phyloP scores from a whole-genome alignment of 35 echinoderm and acorn worm species.

The Stichopus chloronotus region DNA sequence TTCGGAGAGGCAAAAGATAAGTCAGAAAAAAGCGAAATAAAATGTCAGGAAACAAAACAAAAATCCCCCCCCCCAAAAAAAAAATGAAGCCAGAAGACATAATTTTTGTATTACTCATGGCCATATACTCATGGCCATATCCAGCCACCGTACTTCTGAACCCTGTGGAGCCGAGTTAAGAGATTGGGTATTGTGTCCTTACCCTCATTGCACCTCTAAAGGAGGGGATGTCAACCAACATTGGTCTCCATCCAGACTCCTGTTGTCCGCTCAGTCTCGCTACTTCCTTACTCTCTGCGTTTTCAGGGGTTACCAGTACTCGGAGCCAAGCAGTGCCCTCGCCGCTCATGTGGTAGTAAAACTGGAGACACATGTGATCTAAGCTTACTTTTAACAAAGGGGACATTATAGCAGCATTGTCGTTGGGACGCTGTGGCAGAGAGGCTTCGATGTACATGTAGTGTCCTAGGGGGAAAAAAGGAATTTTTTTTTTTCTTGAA shows the following conservation, averaged over 20 bases:
- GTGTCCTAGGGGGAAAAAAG: conserved; percentile 50
- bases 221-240: conserved; percentile 21
- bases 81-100: not conserved
- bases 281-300: conserved; percentile 6
- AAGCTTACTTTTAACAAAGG: conserved; percentile 27
- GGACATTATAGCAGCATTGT: conserved; percentile 58
- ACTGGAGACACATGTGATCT: conserved; percentile 68
- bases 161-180: not conserved
- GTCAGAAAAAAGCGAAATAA: too few relatives aligned
- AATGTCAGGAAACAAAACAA: too few relatives aligned
- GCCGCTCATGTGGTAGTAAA: conserved; percentile 92
- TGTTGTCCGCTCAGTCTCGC: conserved; percentile 28
- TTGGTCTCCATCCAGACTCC: conserved; percentile 32
- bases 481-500: not conserved
- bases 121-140: not conserved
- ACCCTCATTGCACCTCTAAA: conserved; percentile 27
- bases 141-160: not conserved
- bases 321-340: conserved; percentile 39
- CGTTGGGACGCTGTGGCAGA: conserved; percentile 64
- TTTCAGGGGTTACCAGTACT: not conserved
- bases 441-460: conserved; percentile 90
- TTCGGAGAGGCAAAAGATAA: too few relatives aligned
- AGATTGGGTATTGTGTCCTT: not conserved
- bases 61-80: not conserved
- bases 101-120: not conserved